Percentiles rank a stretch among this genome's conserved stretches.
Conservation (phyloP, 2,113 vertebrate genomes). For the Grammomys dolichurus region DNA sequence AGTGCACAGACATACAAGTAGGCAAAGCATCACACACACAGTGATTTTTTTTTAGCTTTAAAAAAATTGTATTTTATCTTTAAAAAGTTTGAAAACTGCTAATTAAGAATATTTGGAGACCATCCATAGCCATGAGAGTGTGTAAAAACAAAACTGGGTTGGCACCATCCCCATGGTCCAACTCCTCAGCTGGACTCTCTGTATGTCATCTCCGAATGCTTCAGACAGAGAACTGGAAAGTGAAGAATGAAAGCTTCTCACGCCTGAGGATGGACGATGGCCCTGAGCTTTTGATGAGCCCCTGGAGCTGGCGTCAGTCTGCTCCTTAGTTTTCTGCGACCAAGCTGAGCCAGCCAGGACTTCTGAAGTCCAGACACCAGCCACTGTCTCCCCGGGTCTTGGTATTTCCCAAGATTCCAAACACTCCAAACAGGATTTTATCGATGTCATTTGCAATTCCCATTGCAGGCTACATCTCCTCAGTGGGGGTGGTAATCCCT, state of each 20-base stretch:
- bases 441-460: constrained; percentile 58
- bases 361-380: neutral
- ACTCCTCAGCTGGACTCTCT: neutral
- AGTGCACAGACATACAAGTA: neutral
- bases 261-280: too few species aligned
- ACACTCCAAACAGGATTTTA: constrained; percentile 11
- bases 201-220: constrained; percentile 22
- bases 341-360: neutral
- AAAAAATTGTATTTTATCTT: neutral
- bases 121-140: neutral
- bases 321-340: neutral
- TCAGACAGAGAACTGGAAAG: neutral
- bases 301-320: neutral
- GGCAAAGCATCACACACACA: neutral
- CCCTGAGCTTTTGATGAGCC: neutral
- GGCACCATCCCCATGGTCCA: neutral
- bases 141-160: neutral
- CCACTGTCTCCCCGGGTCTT: neutral
- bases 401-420: neutral
- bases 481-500: constrained; percentile 38
- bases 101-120: neutral
- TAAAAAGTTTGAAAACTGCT: constrained; percentile 13
- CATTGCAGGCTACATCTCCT: neutral
- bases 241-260: neutral
- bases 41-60: neutral